These are phyloP conservation scores for Protophormia terraenovae DNA, from an alignment of 2,888 invertebrate species.

Conservation along the genomic window DNA sequence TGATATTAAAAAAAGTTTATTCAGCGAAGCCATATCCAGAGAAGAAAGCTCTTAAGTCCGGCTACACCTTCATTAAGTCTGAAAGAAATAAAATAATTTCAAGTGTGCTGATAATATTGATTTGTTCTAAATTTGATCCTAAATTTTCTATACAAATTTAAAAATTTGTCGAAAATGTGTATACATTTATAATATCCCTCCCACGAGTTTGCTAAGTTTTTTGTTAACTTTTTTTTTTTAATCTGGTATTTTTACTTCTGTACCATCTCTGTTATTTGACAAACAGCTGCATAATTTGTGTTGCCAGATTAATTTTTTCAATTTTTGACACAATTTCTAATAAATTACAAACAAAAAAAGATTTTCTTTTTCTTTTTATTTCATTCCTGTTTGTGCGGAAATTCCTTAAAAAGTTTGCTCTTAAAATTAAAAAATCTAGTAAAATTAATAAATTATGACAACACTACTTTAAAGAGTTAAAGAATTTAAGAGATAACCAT, in stretches of 20 bases:
- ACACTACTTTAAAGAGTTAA: not conserved
- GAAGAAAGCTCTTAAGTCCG: too few relatives aligned
- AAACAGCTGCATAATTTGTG: not conserved
- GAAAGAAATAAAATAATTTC: too few relatives aligned
- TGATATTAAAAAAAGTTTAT: too few relatives aligned
- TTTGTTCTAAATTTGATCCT: too few relatives aligned
- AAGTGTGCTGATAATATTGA: too few relatives aligned
- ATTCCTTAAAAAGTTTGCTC: not conserved
- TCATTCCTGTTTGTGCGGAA: not conserved
- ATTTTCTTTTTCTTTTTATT: not conserved
- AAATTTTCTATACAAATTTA: too few relatives aligned
- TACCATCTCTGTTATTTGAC: not conserved
- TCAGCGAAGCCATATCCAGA: too few relatives aligned
- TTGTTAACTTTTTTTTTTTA: too few relatives aligned
- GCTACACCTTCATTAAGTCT: too few relatives aligned
- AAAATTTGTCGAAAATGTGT: too few relatives aligned
- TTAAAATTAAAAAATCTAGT: not conserved
- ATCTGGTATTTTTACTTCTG: not conserved
- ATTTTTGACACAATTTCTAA: conserved; percentile 6
- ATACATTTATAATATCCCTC: too few relatives aligned
- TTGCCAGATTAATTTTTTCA: not conserved
- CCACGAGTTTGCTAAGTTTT: too few relatives aligned
- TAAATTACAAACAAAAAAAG: conserved; percentile 21
- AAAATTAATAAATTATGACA: conserved; percentile 5
- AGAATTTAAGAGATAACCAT: not conserved